Base-by-base conservation (phyloP, 1,140 invertebrate genomes). In the Drosophila sechellia region DNA sequence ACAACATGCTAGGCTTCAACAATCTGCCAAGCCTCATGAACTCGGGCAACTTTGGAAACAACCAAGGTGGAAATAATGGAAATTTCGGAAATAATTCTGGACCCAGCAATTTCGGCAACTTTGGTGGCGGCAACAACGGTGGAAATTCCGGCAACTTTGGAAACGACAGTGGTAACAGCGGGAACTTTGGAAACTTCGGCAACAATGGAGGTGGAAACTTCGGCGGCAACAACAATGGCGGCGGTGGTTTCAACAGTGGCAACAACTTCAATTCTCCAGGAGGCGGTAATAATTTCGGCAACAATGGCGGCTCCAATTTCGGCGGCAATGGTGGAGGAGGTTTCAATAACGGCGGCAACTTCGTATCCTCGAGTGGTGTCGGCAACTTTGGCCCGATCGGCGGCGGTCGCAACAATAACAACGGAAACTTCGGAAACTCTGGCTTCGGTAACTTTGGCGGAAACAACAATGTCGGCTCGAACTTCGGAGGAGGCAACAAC, bases 11-110 rank as follows among this genome's bases (percentile, higher is more conserved):
- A 25, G 91, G 90, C 50, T 90, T 91, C 10, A 91, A 91, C 59
- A 92, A 91, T 55, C 70, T 92, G 22, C 86, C 86, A 8, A 90
- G 77, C 37, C 64, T 89, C 31, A 90, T 81, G 57, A 92, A 92
- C 46, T 91, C 90, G n/a, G 91, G 91, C n/a, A 92, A 92, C 48
- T 84, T 90, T 55, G 91, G 91, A 17, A 92, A 92, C 52, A 89
- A 84, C 17, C 70, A 66, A 12, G 85, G 81, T 13, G 48, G 66
- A 17, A 60, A 56, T 40, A 65, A 48, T 11, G 72, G 75, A 8
- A 79, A 77, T 40, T 81, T 78, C 46, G 81, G 89, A 37, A 77
- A 84, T 40, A 87, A 79, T 39, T 74, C 89, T 49, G 76, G 83
- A 22, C 75, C 77, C 12, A 75, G 56, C 49, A 84, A 85, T 53